Percentiles rank a stretch among this genome's conserved stretches.
phyloP scores from a whole-genome alignment of 2,113 vertebrate species.

The Symphodus melops region DNA sequence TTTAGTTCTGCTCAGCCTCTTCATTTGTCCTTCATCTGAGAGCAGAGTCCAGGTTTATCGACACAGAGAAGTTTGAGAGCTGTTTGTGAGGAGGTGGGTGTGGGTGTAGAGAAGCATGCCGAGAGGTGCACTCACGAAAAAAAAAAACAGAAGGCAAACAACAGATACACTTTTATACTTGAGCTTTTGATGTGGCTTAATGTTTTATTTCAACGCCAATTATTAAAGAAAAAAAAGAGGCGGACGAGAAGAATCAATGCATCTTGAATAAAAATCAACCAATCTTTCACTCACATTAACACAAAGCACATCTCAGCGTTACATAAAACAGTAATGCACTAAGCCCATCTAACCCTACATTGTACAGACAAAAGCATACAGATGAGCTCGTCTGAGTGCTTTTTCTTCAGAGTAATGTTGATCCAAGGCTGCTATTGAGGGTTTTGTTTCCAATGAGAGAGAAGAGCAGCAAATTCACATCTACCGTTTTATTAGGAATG shows the following conservation, averaged over 20 bases:
- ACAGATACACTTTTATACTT: neutral
- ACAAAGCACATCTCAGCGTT: conserved; percentile 3
- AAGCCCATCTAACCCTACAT: neutral
- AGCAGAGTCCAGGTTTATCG: conserved; percentile 1
- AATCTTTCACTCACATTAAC: neutral
- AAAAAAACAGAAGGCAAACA: neutral
- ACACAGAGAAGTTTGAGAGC: conserved; percentile 16
- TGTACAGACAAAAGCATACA: neutral
- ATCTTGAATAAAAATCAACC: conserved; percentile 14
- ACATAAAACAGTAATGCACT: conserved; percentile 1
- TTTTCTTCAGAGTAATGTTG: no score
- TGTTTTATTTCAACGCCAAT: conserved; percentile 19
- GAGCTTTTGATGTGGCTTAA: conserved; percentile 17
- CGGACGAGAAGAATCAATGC: neutral
- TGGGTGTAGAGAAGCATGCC: conserved; percentile 6
- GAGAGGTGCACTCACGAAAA: neutral
- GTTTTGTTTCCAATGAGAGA: no score
- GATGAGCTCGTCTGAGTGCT: neutral
- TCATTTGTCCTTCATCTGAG: conserved; percentile 24
- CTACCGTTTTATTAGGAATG: neutral
- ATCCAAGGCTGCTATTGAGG: no score
- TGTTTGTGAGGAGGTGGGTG: conserved; percentile 2
- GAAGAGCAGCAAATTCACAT: no score
- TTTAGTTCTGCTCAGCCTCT: conserved; percentile 15
- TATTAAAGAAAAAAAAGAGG: neutral